phyloP scores from a whole-genome alignment of 2,113 vertebrate genomes.

The Pantherophis guttatus region DNA sequence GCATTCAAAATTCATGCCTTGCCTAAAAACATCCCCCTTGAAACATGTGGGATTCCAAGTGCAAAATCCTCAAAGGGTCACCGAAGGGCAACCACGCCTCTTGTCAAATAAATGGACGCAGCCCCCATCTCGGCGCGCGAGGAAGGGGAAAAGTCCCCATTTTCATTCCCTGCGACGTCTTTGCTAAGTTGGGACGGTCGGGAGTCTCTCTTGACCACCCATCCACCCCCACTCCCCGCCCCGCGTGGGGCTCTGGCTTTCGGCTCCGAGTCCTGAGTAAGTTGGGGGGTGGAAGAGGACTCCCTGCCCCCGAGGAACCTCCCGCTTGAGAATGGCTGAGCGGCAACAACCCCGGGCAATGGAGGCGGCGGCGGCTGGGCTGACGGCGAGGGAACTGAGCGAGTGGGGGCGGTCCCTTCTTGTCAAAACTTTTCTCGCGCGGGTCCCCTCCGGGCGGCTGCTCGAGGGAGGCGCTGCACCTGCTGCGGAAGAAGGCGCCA shows the following conservation, averaged over 20 bases:
- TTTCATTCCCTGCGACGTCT: background rate
- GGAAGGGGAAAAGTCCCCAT: background rate
- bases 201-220: background rate
- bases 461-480: background rate
- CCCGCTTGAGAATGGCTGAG: background rate
- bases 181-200: background rate
- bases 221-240: fast-evolving
- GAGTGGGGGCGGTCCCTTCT: conserved; percentile 70
- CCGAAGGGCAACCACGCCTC: background rate
- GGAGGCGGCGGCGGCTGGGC: background rate
- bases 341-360: background rate
- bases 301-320: background rate
- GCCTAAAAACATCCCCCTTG: background rate
- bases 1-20: background rate
- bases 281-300: background rate
- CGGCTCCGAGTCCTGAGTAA: background rate
- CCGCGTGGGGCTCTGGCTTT: background rate
- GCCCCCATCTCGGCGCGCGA: background rate
- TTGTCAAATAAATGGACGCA: background rate
- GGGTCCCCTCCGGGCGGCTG: conserved; percentile 32
- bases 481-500: background rate
- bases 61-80: background rate
- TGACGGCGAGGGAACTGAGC: conserved; percentile 23
- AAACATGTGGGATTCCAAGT: background rate
- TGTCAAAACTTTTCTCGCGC: conserved; percentile 69